phyloP scores from a whole-genome alignment of 1,140 invertebrate species.

The Gonioctena quinquepunctata region DNA sequence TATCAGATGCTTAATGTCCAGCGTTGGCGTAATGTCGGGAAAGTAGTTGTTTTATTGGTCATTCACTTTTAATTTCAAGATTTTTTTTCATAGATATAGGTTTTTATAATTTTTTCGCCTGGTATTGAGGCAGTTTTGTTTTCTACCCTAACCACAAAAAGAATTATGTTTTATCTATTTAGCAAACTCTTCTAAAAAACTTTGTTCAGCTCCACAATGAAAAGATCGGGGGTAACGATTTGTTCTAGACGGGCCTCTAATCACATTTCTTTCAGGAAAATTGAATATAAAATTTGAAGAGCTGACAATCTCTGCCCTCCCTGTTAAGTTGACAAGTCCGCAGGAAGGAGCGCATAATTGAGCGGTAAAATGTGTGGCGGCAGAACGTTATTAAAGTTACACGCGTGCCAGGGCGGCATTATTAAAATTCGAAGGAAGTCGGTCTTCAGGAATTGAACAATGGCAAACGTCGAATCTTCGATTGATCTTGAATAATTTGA shows the following conservation, averaged over 20 bases:
- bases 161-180: no score
- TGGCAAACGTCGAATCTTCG: no score
- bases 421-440: slow-evolving; percentile 44
- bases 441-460: no score
- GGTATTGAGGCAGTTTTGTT: no score
- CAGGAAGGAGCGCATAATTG: slow-evolving; percentile 46
- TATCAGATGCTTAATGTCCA: no score
- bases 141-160: no score
- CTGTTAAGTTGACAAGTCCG: slow-evolving; percentile 43
- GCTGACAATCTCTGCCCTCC: slow-evolving; percentile 42
- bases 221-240: slow-evolving; percentile 13
- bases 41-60: no score
- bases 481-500: no score
- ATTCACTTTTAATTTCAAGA: no score
- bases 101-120: no score
- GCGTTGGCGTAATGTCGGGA: no score
- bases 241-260: slow-evolving; percentile 37
- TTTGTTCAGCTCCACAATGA: slow-evolving; percentile 3
- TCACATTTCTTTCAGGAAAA: slow-evolving; percentile 47
- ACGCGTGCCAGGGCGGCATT: slow-evolving; percentile 35
- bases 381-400: slow-evolving; percentile 30
- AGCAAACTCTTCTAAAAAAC: slow-evolving; percentile 18
- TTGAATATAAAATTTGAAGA: slow-evolving; percentile 51
- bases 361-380: slow-evolving; percentile 44
- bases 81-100: no score